Evolutionary conservation across 1,140 invertebrate species (phyloP).

Genomic region (Chrysopa pallens): DNA sequence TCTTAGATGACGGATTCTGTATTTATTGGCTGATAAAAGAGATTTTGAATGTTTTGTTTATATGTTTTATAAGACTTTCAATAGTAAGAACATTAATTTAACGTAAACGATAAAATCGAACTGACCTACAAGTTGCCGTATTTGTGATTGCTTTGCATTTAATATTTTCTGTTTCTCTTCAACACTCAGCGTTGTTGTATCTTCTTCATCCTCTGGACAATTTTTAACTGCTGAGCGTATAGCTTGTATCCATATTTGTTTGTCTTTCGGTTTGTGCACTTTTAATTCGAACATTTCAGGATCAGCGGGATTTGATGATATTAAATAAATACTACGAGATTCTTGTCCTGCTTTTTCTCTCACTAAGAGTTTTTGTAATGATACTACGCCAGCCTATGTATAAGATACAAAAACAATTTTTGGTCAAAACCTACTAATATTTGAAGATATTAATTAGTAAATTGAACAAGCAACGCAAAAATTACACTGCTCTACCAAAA

Average conservation of each 20-base stretch:
- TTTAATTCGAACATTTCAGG: slow-evolving; percentile 94
- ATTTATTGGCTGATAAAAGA: no score
- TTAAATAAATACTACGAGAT: slow-evolving; percentile 72
- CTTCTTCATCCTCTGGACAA: slow-evolving; percentile 45
- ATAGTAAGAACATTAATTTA: no score
- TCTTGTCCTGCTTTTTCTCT: slow-evolving; percentile 83
- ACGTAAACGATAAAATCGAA: slow-evolving; percentile 2
- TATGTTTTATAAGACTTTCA: no score
- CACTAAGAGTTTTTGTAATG: slow-evolving; percentile 76
- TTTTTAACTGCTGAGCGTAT: slow-evolving; percentile 54
- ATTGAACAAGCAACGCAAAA: no score
- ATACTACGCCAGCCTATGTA: slow-evolving; percentile 68
- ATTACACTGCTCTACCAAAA: no score
- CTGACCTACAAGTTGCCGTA: slow-evolving; percentile 50
- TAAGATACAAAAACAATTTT: slow-evolving; percentile 7
- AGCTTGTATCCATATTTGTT: slow-evolving; percentile 71
- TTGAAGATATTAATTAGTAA: no score
- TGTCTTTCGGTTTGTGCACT: slow-evolving; percentile 73
- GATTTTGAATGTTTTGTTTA: no score
- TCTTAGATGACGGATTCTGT: no score
- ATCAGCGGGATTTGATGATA: slow-evolving; percentile 66
- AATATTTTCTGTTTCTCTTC: slow-evolving; percentile 53
- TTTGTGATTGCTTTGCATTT: slow-evolving; percentile 52
- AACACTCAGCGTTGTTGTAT: slow-evolving; percentile 34
- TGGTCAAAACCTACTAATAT: no score